Base-by-base conservation (phyloP, 30 jellyfish, hydroid and myxozoan species). In the Nemopilema nomurai region DNA sequence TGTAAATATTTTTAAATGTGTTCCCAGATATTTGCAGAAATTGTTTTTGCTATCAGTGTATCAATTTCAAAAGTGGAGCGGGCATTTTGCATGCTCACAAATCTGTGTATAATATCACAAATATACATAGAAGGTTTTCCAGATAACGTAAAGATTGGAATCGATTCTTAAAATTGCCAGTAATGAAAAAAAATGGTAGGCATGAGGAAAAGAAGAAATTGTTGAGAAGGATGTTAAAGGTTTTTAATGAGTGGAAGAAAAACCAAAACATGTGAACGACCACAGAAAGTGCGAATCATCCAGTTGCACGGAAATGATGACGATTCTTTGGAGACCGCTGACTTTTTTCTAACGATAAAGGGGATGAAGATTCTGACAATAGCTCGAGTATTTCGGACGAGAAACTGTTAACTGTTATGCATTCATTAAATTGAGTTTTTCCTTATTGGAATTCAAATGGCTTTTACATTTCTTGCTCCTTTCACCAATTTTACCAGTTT, bases 61-160 rank as follows among this genome's bases (percentile, higher is more conserved):
- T 81, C 90, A 67, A 67, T 32, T 51, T 81, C 84, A 22, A 49
- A 84, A 27, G 90, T 81, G 71, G n/a, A n/a, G n/a, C n/a, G n/a
- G n/a, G 84, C 84, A 29, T 67, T 68, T 51, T 31, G 90, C 51
- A 70, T 63, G 22, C 83, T 67, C 67, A 81, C 69, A 53, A 51
- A 23, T 41, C 21, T 81, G 49, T 76, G 67, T 7, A 67, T 76
- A 16, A 84, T n/a, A n/a, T n/a, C n/a, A n/a, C n/a, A n/a, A n/a
- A n/a, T n/a, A n/a, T n/a, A n/a, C n/a, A 81, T 26, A n/a, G 51
- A 31, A 33, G 90, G 28, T 76, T n/a, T 70, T 70, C 26, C 62
- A 19, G 26, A 23, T 24, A 70, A 30, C 64, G 0, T 30, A n/a
- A n/a, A n/a, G n/a, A n/a, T n/a, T n/a, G 62, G 53, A 74, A 74